These are phyloP conservation scores for Bellardia bayeri DNA, from an alignment of 2,888 invertebrate species.

Conservation along the genomic window DNA sequence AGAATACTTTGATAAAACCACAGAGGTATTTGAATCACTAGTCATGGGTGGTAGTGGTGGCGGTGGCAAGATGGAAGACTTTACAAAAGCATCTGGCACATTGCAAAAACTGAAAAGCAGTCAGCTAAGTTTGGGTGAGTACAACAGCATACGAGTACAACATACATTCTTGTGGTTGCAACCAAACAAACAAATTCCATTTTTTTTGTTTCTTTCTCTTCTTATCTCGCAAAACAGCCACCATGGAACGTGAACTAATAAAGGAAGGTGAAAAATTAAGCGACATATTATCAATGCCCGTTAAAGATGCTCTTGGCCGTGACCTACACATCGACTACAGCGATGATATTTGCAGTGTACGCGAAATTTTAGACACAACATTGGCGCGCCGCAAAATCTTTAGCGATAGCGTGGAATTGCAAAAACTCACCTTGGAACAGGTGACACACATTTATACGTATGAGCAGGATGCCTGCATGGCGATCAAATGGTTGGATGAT, in stretches of 20 bases:
- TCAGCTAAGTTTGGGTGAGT: conserved; percentile 87
- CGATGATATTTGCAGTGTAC: conserved; percentile 89
- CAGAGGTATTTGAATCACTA: conserved; percentile 88
- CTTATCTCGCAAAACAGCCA: conserved; percentile 84
- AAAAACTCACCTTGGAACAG: conserved; percentile 91
- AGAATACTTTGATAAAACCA: conserved; percentile 89
- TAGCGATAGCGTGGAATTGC: conserved; percentile 90
- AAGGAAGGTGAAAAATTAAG: conserved; percentile 91
- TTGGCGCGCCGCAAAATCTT: conserved; percentile 89
- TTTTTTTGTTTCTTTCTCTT: conserved; percentile 20
- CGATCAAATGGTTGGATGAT: conserved; percentile 91
- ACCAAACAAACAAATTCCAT: neutral
- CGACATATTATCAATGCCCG: conserved; percentile 91
- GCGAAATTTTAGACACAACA: conserved; percentile 89
- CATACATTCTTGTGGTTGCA: conserved; percentile 32
- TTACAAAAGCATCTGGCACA: conserved; percentile 86
- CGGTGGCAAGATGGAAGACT: conserved; percentile 84
- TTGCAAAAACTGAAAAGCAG: conserved; percentile 87
- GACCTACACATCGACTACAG: conserved; percentile 89
- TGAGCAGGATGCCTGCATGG: conserved; percentile 90
- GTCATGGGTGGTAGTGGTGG: conserved; percentile 86
- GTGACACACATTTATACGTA: conserved; percentile 90
- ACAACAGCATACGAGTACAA: neutral
- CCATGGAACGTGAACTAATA: conserved; percentile 88
- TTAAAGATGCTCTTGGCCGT: conserved; percentile 91